Evolutionary conservation across 2,888 invertebrate genomes (phyloP).

Genomic region (Clivina fossor): DNA sequence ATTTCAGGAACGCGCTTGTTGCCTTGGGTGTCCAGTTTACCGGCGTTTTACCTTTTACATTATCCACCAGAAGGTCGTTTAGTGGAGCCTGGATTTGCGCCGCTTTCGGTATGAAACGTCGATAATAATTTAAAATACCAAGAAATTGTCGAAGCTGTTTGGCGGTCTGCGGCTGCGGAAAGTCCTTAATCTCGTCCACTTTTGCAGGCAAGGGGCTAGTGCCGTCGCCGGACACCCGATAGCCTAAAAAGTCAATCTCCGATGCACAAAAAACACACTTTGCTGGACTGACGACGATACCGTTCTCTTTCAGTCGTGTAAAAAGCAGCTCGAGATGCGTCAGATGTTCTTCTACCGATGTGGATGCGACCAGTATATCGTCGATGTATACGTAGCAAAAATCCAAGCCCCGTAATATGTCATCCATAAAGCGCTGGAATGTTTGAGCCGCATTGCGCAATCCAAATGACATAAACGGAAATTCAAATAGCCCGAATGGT

Average conservation of each 20-base stretch:
- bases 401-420: slow-evolving; percentile 42
- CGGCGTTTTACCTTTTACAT: slow-evolving; percentile 41
- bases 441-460: slow-evolving; percentile 50
- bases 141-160: slow-evolving; percentile 41
- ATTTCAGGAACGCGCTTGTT: slow-evolving; percentile 41
- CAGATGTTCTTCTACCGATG: slow-evolving; percentile 12
- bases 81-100: slow-evolving; percentile 44
- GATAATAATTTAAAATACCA: slow-evolving; percentile 40
- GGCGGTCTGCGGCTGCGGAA: slow-evolving; percentile 39
- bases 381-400: slow-evolving; percentile 38
- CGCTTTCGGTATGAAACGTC: slow-evolving; percentile 40
- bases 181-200: slow-evolving; percentile 35
- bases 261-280: slow-evolving; percentile 42
- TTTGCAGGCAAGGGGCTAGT: slow-evolving; percentile 24
- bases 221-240: slow-evolving; percentile 37
- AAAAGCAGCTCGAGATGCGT: slow-evolving; percentile 35
- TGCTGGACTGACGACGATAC: slow-evolving; percentile 41
- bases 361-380: slow-evolving; percentile 14
- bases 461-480: slow-evolving; percentile 46
- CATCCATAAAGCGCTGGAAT: slow-evolving; percentile 49
- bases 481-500: slow-evolving; percentile 41
- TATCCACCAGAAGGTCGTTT: slow-evolving; percentile 40
- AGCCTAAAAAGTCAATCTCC: slow-evolving; percentile 42
- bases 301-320: slow-evolving; percentile 37
- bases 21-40: slow-evolving; percentile 38